These are phyloP conservation scores for Cephus nigrinus DNA, from an alignment of 2,888 invertebrate species.

Conservation along the genomic window DNA sequence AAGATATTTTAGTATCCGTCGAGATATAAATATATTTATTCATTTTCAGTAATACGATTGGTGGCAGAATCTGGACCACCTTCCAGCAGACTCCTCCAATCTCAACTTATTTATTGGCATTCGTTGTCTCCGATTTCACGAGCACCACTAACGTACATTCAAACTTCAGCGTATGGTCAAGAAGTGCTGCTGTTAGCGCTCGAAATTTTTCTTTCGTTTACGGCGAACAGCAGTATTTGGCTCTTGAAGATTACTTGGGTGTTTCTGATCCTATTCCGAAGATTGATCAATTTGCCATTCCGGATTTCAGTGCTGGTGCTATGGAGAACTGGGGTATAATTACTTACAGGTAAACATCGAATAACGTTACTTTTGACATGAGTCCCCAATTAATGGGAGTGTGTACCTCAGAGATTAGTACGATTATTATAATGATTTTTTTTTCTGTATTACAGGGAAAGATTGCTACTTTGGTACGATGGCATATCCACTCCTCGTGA, in stretches of 20 bases:
- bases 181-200: conserved; percentile 79
- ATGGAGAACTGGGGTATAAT: conserved; percentile 98
- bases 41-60: conserved; percentile 8
- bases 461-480: conserved; percentile 32
- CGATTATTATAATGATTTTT: neutral
- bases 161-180: conserved; percentile 76
- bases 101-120: conserved; percentile 95
- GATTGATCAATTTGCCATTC: conserved; percentile 95
- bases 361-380: no score
- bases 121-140: conserved; percentile 95
- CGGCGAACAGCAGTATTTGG: conserved; percentile 92
- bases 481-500: conserved; percentile 28
- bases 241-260: conserved; percentile 94
- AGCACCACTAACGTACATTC: conserved; percentile 80
- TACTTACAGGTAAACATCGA: conserved; percentile 40
- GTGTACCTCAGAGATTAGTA: neutral
- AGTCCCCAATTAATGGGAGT: no score
- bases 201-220: conserved; percentile 88
- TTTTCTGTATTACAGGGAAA: conserved; percentile 24
- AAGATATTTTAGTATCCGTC: neutral
- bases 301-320: conserved; percentile 94
- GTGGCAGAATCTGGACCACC: conserved; percentile 30
- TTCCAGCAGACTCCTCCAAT: conserved; percentile 91
- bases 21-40: neutral
- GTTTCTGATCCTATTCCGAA: conserved; percentile 96